Conservation (phyloP, 2,797 vertebrate genomes). For the Lemur catta region DNA sequence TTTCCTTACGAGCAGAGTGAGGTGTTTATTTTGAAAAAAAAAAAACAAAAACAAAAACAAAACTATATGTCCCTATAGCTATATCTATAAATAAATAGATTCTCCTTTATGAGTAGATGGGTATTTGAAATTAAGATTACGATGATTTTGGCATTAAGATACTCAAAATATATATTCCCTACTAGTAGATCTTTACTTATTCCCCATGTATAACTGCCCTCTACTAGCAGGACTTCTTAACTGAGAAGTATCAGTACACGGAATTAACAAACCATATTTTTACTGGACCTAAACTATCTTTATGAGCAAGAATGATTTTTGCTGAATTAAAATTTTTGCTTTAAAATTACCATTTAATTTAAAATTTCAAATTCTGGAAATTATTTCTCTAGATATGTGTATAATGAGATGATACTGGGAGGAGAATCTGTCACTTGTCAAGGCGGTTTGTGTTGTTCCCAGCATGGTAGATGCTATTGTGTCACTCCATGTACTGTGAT, state of each 20-base stretch:
- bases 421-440: neutral
- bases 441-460: neutral
- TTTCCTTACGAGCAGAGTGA: neutral
- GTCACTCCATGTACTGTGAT: neutral
- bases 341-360: slow-evolving; percentile 12
- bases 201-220: neutral
- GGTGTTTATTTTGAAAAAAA: neutral
- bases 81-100: neutral
- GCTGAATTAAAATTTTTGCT: neutral
- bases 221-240: neutral
- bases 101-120: neutral
- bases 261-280: neutral
- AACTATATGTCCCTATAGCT: neutral
- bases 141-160: neutral
- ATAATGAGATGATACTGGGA: neutral
- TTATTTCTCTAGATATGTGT: neutral
- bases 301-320: slow-evolving; percentile 30
- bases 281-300: neutral
- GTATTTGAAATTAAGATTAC: slow-evolving; percentile 5
- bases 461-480: no score
- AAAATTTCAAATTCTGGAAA: neutral
- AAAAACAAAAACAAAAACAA: neutral
- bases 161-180: neutral
- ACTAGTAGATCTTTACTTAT: neutral
- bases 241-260: neutral